Conservation (phyloP, 2,888 invertebrate species). For the Ditylenchus weischeri region DNA sequence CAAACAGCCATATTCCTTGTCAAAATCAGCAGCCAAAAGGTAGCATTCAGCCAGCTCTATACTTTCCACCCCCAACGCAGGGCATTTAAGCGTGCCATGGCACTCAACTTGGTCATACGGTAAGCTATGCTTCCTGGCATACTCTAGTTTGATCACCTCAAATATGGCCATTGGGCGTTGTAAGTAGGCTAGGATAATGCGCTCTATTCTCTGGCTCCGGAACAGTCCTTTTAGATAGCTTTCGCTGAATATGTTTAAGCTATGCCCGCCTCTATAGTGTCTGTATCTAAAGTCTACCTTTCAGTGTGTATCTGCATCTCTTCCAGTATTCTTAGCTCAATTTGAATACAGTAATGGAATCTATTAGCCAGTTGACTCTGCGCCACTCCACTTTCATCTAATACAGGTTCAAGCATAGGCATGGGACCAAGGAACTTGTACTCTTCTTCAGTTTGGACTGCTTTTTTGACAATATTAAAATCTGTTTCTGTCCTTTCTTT, state of each 20-base stretch:
- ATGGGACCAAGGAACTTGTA: not conserved
- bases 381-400: slow-evolving; percentile 5
- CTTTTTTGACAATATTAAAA: not conserved
- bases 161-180: slow-evolving; percentile 29
- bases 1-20: slow-evolving; percentile 23
- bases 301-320: slow-evolving; percentile 9
- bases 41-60: slow-evolving; percentile 32
- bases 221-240: slow-evolving; percentile 23
- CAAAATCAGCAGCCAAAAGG: slow-evolving; percentile 18
- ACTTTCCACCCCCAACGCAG: slow-evolving; percentile 14
- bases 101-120: slow-evolving; percentile 17
- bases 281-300: slow-evolving; percentile 20
- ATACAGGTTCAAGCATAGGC: no score
- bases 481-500: not conserved
- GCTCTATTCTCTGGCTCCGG: slow-evolving; percentile 11
- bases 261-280: not conserved
- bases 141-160: slow-evolving; percentile 27
- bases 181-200: slow-evolving; percentile 21
- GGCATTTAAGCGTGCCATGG: slow-evolving; percentile 12
- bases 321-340: slow-evolving; percentile 19
- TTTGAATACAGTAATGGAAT: slow-evolving; percentile 24
- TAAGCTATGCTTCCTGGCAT: slow-evolving; percentile 26
- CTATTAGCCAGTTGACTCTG: not conserved
- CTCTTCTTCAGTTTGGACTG: not conserved
- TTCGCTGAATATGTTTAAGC: slow-evolving; percentile 18